These are phyloP conservation scores for Cariama cristata DNA, from an alignment of 2,113 vertebrate genomes.

Conservation along the genomic window DNA sequence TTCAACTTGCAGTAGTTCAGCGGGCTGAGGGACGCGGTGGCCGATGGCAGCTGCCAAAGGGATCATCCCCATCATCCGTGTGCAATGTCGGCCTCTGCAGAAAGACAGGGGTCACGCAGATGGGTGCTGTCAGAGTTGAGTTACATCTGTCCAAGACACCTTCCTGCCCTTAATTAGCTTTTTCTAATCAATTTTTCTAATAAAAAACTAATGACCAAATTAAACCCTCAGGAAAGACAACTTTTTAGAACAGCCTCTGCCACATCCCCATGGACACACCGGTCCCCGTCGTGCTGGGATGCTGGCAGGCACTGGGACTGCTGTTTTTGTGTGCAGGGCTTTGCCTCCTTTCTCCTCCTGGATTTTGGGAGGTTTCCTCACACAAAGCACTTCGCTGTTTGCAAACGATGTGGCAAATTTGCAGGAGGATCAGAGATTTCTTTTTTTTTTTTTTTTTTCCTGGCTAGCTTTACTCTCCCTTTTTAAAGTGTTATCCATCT, in stretches of 20 bases:
- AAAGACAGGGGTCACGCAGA: background rate
- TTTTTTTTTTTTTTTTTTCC: background rate
- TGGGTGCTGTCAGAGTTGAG: background rate
- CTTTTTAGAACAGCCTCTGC: background rate
- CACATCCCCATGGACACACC: accelerated
- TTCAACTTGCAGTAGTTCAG: background rate
- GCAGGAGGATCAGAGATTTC: background rate
- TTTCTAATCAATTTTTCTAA: background rate
- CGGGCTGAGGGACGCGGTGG: background rate
- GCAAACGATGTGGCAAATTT: background rate
- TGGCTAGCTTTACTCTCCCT: slow-evolving; percentile 72
- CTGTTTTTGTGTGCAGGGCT: accelerated
- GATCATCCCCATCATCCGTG: accelerated
- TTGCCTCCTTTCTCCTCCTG: background rate
- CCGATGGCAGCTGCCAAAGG: background rate
- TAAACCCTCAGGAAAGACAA: background rate
- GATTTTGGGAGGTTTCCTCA: background rate
- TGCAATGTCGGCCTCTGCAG: background rate
- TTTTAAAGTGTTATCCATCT: slow-evolving; percentile 57
- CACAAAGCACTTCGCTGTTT: background rate
- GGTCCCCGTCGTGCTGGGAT: background rate
- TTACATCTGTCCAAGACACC: slow-evolving; percentile 30
- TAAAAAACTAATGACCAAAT: background rate
- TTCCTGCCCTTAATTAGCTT: background rate
- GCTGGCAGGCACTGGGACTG: background rate